Conservation (phyloP, 2,888 invertebrate species). For the Andrena marginata region DNA sequence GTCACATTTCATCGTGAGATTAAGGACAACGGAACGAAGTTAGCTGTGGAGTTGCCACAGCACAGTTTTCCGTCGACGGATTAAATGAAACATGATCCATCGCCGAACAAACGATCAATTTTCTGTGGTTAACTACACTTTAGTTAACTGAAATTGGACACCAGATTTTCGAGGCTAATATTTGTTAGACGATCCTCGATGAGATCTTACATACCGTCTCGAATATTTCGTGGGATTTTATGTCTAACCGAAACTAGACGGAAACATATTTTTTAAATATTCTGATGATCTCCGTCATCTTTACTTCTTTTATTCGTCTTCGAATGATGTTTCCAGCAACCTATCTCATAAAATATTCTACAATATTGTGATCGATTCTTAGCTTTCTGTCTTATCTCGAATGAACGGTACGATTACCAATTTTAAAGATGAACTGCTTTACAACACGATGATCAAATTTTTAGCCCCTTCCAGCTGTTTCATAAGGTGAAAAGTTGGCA, state of each 20-base stretch:
- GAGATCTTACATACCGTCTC: neutral
- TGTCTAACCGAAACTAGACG: neutral
- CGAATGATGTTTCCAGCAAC: too few relatives aligned
- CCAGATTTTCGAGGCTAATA: neutral
- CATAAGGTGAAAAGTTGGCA: too few relatives aligned
- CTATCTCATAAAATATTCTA: too few relatives aligned
- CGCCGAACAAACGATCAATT: conserved; percentile 2
- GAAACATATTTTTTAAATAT: too few relatives aligned
- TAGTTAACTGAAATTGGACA: neutral
- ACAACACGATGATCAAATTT: too few relatives aligned
- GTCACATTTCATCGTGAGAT: conserved; percentile 23
- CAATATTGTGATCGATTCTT: too few relatives aligned
- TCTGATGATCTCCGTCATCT: too few relatives aligned
- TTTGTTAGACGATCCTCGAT: neutral
- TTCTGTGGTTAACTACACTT: neutral
- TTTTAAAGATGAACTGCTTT: too few relatives aligned
- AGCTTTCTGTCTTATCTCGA: too few relatives aligned
- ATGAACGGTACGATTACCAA: too few relatives aligned
- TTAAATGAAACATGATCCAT: conserved; percentile 41
- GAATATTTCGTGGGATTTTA: conserved; percentile 3
- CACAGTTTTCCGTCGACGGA: conserved; percentile 21
- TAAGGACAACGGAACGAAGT: conserved; percentile 33
- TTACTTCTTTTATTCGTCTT: too few relatives aligned
- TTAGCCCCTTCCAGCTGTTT: too few relatives aligned
- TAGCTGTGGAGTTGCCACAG: neutral